These are phyloP conservation scores for Brachionus paranguensis DNA, from an alignment of 1,140 invertebrate genomes.

Conservation along the genomic window DNA sequence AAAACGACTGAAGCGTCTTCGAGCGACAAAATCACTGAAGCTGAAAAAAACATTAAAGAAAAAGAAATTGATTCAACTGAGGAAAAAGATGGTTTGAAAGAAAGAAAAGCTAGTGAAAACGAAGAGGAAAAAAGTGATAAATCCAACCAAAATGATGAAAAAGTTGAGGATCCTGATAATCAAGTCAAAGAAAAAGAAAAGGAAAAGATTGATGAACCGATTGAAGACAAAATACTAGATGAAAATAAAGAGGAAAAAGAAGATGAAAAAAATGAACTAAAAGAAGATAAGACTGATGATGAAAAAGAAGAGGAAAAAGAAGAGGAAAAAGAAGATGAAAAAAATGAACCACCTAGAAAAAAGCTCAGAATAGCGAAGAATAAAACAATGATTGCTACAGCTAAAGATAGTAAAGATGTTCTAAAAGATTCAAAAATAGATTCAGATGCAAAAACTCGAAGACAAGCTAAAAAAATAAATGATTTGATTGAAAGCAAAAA, in stretches of 20 bases:
- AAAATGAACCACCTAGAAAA: not conserved
- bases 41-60: not conserved
- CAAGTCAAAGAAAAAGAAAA: not conserved
- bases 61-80: not conserved
- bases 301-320: not conserved
- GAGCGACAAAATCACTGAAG: not conserved
- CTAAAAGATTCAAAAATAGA: constrained; percentile 33
- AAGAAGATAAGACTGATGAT: not conserved
- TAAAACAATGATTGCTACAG: constrained; percentile 22
- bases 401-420: constrained; percentile 17
- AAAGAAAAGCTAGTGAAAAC: not conserved
- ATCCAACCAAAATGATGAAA: not conserved
- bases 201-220: not conserved
- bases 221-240: not conserved
- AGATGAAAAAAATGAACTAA: not conserved
- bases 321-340: not conserved
- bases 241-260: not conserved
- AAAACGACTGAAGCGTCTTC: not conserved
- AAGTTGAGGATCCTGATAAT: not conserved
- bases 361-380: not conserved
- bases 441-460: constrained; percentile 17
- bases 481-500: not conserved
- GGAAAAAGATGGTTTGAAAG: not conserved
- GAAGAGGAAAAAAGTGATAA: not conserved
- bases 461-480: constrained; percentile 24